Evolutionary conservation across 1,140 invertebrate species (phyloP).

Genomic region (Drosophila chauvacae): DNA sequence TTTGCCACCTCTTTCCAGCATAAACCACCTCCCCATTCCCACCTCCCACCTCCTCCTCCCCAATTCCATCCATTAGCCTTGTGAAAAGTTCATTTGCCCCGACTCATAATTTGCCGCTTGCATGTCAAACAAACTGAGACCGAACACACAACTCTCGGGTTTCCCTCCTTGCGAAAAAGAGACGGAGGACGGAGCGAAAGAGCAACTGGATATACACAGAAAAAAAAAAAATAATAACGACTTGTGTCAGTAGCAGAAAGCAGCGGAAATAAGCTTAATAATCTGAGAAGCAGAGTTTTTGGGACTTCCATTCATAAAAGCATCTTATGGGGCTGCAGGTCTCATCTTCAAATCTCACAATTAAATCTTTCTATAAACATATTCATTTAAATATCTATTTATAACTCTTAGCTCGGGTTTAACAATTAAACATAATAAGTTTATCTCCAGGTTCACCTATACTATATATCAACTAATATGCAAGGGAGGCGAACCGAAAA

Average conservation of each 20-base stretch:
- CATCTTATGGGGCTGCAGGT: too few species aligned
- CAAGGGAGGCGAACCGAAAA: neutral
- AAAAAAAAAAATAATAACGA: neutral
- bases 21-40: neutral
- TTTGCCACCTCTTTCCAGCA: slow-evolving; percentile 46
- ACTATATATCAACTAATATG: neutral
- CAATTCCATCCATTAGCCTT: slow-evolving; percentile 66
- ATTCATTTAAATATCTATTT: neutral
- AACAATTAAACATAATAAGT: too few species aligned
- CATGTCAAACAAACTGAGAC: slow-evolving; percentile 67
- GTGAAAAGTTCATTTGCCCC: slow-evolving; percentile 80
- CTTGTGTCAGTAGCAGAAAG: neutral
- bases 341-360: neutral
- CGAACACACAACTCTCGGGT: slow-evolving; percentile 62
- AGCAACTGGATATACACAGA: slow-evolving; percentile 4
- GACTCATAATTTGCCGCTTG: slow-evolving; percentile 79
- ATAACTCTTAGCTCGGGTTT: neutral
- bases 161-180: slow-evolving; percentile 40
- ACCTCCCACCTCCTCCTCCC: neutral
- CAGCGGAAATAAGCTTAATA: neutral
- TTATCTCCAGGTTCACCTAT: neutral
- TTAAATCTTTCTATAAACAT: neutral
- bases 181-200: slow-evolving; percentile 13
- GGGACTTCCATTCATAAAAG: neutral
- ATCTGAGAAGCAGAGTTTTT: neutral